Conservation (phyloP, 2,888 invertebrate species). For the Ophion ventricosus region DNA sequence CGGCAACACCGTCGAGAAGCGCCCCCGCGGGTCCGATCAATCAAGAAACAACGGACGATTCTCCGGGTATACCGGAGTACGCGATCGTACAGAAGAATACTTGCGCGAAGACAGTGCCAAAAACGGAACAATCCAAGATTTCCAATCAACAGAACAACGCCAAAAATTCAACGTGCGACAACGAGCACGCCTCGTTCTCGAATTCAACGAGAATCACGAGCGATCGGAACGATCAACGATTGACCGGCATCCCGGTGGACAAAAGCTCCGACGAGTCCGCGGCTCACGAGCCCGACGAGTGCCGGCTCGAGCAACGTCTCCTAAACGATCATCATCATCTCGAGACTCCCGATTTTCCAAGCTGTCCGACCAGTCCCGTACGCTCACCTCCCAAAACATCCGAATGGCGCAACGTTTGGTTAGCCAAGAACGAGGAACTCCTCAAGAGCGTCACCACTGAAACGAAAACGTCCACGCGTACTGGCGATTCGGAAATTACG, state of each 20-base stretch:
- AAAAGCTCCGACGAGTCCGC: conserved; percentile 38
- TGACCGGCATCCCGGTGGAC: not conserved
- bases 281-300: conserved; percentile 69
- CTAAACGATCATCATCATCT: conserved; percentile 71
- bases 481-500: conserved; percentile 60
- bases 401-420: conserved; percentile 80
- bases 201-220: no score
- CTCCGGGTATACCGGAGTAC: conserved; percentile 76
- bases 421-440: conserved; percentile 80
- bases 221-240: conserved; percentile 28
- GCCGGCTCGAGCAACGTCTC: conserved; percentile 60
- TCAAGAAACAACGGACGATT: conserved; percentile 28
- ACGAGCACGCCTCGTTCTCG: conserved; percentile 70
- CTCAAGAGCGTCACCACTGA: conserved; percentile 75
- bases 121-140: conserved; percentile 45
- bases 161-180: conserved; percentile 61
- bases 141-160: conserved; percentile 52
- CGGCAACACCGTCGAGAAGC: conserved; percentile 5
- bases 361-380: conserved; percentile 72
- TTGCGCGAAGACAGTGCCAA: conserved; percentile 56
- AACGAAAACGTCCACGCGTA: conserved; percentile 68
- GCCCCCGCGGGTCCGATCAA: not conserved
- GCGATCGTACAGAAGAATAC: conserved; percentile 79
- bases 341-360: conserved; percentile 73
- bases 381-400: conserved; percentile 79